Base-by-base conservation (phyloP, 1,140 invertebrate species). In the Heterodera carotae region DNA sequence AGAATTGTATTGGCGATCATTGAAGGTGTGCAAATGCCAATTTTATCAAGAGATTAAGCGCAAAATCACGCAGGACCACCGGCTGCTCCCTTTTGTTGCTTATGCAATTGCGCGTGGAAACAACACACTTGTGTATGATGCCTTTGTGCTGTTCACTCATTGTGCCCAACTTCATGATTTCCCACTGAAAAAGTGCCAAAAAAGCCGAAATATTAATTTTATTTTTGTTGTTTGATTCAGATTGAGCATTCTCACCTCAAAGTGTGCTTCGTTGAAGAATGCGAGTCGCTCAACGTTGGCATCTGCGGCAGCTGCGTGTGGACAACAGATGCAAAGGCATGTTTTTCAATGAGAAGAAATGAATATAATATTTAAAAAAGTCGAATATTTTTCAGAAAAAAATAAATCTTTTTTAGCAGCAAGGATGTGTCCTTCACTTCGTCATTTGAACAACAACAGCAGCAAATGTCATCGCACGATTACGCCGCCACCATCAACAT, bases 81-180 rank as follows among this genome's bases (percentile, higher is more conserved):
- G 82, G 78, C 36, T 81, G 29, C 33, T 81, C 68, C 81, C 81
- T 5, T 82, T 82, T 36, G 48, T 82, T 22, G 83, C 81, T 2
- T 81, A 68, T 62, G 81, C 82, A 39, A 75, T 82, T 25, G 27
- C 73, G 27, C 74, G 59, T 33, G 83, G 79, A 8, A 59, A 56
- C 36, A 33, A 29, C 56, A 69, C 78, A 60, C 48, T 59, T 15
- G 73, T 82, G 15, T 76, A 66, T 62, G 83, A 78, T 53, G 81
- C 81, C 43, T 70, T 82, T 31, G 62, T 60, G 12, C 73, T 82
- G 10, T 82, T 84, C 56, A 73, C 81, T 12, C 81, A 82, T 18
- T 84, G 71, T 78, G 83, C 72, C 18, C 81, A 82, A 76, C 29
- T 82, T 22, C 82, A 76, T 27, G 74, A 77, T 25, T 82, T 85